Evolutionary conservation across 2,888 invertebrate genomes (phyloP), one percentile per base, ranked within the genome.

Genomic region (Zaprionus lineosus): DNA sequence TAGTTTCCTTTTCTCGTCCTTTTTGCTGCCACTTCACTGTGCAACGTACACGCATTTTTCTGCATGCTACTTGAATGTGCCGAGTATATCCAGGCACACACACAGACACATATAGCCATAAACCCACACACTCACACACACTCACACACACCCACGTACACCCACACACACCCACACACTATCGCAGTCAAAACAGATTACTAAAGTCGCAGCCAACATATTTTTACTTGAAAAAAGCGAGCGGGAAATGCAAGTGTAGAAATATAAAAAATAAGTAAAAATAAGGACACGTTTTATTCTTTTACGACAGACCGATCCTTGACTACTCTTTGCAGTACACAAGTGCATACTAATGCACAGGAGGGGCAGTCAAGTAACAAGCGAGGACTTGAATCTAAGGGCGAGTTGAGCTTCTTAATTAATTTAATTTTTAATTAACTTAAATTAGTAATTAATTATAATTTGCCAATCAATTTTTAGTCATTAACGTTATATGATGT

Each of bases 131-230:
- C 19, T 31, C 8, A 21, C 16, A 28, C 39, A 43, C 31, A 39
- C 34, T 16, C 16, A 29, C 14, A 12, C 16, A 39, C 29, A 34
- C 2, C 18, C n/a, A n/a, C 26, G 9, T 40, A 53, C 58, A 57
- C 57, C 41, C n/a, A n/a, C 19, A 36, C 5, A 19, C 24, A 26
- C 34, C 40, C 14, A 36, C 15, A 14, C 19, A 56, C 43, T 48
- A 55, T 24, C 37, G 21, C 50, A 56, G 55, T 43, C 64, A 61
- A 44, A 58, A 60, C 66, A 77, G 84, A 81, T 81, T 81, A 84
- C 84, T 56, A 73, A 81, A 81, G 84, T 75, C 70, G 81, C 60
- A 70, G 67, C 67, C 65, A 81, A 84, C 82, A 81, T 81, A 84
- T 84, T 81, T 72, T 46, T 50, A 40, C 50, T 61, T 52, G 56